phyloP scores from a whole-genome alignment of 2,888 invertebrate genomes.

The Dasypogon diadema region DNA sequence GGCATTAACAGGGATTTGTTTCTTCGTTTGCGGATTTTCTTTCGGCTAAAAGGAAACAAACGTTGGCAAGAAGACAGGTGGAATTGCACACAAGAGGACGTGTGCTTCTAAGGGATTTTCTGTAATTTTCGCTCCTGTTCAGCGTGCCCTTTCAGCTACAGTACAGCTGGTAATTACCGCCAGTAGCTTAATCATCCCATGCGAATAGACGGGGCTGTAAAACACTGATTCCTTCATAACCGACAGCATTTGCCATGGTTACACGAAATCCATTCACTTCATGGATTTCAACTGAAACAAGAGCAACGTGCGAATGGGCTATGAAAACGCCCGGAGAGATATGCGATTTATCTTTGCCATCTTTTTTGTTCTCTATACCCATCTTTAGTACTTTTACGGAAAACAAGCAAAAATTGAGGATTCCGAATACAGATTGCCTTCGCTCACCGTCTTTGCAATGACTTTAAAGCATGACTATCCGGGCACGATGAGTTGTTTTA shows the following conservation, averaged over 20 bases:
- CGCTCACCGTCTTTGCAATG: background rate
- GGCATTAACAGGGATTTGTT: slow-evolving; percentile 31
- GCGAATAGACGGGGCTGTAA: background rate
- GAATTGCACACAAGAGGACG: background rate
- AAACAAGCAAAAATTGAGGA: background rate
- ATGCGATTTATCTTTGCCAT: slow-evolving; percentile 38
- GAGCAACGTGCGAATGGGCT: background rate
- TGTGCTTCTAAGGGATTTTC: slow-evolving; percentile 22
- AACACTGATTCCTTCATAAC: background rate
- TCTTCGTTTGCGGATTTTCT: background rate
- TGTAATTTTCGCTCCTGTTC: slow-evolving; percentile 2
- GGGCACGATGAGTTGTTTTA: background rate
- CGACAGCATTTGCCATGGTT: slow-evolving; percentile 5
- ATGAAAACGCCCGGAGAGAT: background rate
- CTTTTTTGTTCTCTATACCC: slow-evolving; percentile 23
- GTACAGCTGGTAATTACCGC: slow-evolving; percentile 50
- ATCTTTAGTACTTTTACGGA: background rate
- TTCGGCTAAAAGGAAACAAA: background rate
- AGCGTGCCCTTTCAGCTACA: background rate
- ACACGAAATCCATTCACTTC: background rate
- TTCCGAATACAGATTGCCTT: background rate
- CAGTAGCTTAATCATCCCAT: slow-evolving; percentile 28
- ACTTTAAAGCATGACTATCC: background rate
- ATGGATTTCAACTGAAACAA: slow-evolving; percentile 15
- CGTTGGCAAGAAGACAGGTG: background rate